Evolutionary conservation across 2,888 invertebrate genomes (phyloP), one percentile per base, ranked within the genome.

Genomic region (Parthenolecanium corni): DNA sequence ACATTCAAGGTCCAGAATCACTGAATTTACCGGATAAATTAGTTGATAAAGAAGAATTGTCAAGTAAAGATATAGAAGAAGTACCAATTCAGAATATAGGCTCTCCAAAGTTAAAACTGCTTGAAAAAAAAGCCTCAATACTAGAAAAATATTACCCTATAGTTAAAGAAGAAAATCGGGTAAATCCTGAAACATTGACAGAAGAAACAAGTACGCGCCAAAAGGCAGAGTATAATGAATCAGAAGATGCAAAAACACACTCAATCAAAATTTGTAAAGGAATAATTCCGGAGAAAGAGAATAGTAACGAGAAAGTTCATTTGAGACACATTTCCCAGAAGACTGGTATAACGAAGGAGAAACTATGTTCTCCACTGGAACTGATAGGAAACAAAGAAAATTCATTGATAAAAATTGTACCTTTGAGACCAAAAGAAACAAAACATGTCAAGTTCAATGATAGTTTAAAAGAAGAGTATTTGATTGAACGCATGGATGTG

Each of bases 191-290:
- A 64, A 58, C 61, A 57, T 69, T 65, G 20, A 54, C 65, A 18
- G 66, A 65, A 16, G 52, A 61, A 57, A 70, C 66, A 51, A 66
- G 57, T 51, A 57, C 62, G 21, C 52, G 62, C 14, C 67, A 68
- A 44, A 66, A 62, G 52, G 56, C 67, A 14, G 16, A 67, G 49
- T 69, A 71, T 58, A 70, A 70, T 61, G 16, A 76, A 68, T 74
- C 75, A 57, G 75, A 76, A 66, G 75, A 76, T 69, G 74, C 76
- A 65, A 68, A 71, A 67, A 65, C 74, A 62, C 70, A 75, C 69
- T 73, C 76, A 58, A 66, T 79, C 1, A 73, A 74, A 56, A 71
- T 78, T 42, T 77, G 77, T 3, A 79, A 80, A 70, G 80, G 80
- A 18, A 78, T 78, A 68, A 72, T 75, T 67, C 72, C 74, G 67